Percentiles rank a stretch among this genome's conserved stretches.
Conservation (phyloP, 2,888 invertebrate species). For the Sepioteuthis lessoniana region DNA sequence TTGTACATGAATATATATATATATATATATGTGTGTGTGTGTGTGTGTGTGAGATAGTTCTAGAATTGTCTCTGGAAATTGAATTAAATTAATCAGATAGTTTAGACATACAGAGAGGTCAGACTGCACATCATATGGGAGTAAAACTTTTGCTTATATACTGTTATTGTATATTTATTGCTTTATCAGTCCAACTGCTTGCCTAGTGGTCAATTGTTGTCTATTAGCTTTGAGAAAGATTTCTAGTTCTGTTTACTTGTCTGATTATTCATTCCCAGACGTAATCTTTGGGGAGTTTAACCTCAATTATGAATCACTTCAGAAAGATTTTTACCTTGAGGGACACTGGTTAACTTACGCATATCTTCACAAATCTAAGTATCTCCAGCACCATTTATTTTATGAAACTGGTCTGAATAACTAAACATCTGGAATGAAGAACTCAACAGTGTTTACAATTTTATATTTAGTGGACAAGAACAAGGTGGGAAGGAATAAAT, state of each 20-base stretch:
- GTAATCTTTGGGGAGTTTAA: conserved; percentile 1
- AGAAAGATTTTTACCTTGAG: conserved; percentile 33
- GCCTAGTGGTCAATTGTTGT: neutral
- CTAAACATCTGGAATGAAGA: neutral
- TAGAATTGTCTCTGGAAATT: neutral
- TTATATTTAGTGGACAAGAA: neutral
- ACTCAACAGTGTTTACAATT: neutral
- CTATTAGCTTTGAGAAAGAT: neutral
- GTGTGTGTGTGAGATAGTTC: too few relatives aligned
- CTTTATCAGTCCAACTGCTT: neutral
- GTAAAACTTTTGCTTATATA: neutral
- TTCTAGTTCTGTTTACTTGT: conserved; percentile 25
- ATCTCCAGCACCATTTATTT: neutral
- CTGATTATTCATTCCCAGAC: conserved; percentile 33
- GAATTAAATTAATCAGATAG: neutral
- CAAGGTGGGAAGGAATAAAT: neutral
- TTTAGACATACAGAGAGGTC: neutral
- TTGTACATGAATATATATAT: too few relatives aligned
- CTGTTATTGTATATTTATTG: neutral
- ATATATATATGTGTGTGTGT: too few relatives aligned
- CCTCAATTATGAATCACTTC: conserved; percentile 33
- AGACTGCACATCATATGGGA: neutral
- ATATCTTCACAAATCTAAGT: neutral
- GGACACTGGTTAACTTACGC: neutral
- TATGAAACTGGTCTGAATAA: neutral